A percentile compares a stretch with the other conserved stretches of the same genome.
Evolutionary conservation across 2,113 vertebrate species (phyloP).

Genomic region (Alectura lathami): DNA sequence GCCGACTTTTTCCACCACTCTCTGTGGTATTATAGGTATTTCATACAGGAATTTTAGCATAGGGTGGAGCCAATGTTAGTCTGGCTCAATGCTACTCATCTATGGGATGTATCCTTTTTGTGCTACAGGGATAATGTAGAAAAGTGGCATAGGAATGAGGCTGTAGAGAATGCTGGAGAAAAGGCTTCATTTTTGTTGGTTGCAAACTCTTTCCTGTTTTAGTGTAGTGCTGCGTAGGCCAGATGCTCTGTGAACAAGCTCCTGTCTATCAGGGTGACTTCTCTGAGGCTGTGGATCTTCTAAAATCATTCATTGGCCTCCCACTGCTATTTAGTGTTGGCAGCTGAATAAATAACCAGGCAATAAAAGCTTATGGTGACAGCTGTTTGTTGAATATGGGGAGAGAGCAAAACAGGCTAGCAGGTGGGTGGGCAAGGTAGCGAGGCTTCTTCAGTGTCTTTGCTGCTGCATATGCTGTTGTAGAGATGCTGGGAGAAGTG

Average conservation of each 20-base stretch:
- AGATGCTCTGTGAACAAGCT: not conserved
- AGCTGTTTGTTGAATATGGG: constrained; percentile 37
- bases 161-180: not conserved
- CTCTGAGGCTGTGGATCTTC: constrained; percentile 11
- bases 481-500: not conserved
- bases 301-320: constrained; percentile 22
- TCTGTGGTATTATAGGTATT: not conserved
- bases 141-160: not conserved
- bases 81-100: not conserved
- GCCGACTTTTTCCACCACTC: not conserved
- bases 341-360: constrained; percentile 60
- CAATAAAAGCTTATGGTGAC: constrained; percentile 50
- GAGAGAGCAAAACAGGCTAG: not conserved
- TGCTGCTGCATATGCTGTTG: not conserved
- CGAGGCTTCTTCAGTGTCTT: not conserved
- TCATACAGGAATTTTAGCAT: not conserved
- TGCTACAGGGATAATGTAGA: not conserved
- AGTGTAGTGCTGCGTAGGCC: not conserved
- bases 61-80: not conserved
- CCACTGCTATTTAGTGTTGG: constrained; percentile 33
- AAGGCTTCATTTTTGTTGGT: not conserved
- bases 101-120: not conserved
- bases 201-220: not conserved
- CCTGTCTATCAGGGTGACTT: constrained; percentile 15
- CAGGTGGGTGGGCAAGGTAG: constrained; percentile 32